phyloP scores from a whole-genome alignment of 2,113 vertebrate genomes.

The Pseudorectes ferrugineus region DNA sequence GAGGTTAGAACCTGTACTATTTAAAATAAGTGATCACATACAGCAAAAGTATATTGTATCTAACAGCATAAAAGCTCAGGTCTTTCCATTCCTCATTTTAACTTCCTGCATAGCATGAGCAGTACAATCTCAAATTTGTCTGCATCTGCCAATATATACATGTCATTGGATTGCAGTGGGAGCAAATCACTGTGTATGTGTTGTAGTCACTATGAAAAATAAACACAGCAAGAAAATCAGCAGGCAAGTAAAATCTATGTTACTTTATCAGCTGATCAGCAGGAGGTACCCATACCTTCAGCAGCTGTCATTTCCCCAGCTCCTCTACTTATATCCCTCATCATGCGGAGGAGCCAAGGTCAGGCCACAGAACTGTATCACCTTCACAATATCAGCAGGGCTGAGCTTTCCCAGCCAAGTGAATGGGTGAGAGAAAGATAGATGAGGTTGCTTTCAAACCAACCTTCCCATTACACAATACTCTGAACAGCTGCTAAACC shows the following conservation, averaged over 20 bases:
- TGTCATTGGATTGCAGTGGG: background rate
- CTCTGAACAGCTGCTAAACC: conserved; percentile 40
- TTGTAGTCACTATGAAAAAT: background rate
- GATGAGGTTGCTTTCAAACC: conserved; percentile 17
- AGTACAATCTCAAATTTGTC: background rate
- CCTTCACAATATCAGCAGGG: background rate
- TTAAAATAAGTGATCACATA: background rate
- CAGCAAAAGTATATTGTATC: background rate
- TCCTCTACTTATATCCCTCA: background rate
- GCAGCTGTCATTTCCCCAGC: background rate
- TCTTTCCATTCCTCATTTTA: background rate
- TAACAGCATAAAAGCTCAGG: background rate
- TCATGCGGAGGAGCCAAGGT: background rate
- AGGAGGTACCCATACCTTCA: background rate
- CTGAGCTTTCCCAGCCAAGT: background rate
- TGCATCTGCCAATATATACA: background rate
- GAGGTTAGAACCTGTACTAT: background rate
- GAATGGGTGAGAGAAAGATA: conserved; percentile 20
- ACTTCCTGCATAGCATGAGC: background rate
- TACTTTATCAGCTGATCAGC: conserved; percentile 5
- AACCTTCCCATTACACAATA: background rate
- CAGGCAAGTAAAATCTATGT: background rate
- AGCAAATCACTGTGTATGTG: background rate
- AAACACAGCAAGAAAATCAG: background rate
- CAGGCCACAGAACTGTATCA: background rate